phyloP scores from a whole-genome alignment of 2,888 invertebrate species.

The Drosophila infuscata region DNA sequence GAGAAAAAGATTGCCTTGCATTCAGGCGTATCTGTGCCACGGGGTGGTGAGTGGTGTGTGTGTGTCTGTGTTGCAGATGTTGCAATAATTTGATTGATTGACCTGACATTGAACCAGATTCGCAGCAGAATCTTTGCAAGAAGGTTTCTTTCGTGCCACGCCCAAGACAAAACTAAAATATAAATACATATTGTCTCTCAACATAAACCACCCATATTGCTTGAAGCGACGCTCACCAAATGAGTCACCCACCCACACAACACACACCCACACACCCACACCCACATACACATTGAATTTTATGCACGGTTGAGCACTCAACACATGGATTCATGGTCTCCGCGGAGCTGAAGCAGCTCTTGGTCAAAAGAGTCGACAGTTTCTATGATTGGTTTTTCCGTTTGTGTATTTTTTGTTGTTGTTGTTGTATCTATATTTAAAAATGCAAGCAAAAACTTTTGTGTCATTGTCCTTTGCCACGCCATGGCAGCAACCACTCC shows the following conservation, averaged over 20 bases:
- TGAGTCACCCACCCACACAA: slow-evolving; percentile 34
- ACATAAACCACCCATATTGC: slow-evolving; percentile 17
- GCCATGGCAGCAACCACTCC: slow-evolving; percentile 2
- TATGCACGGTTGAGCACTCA: slow-evolving; percentile 39
- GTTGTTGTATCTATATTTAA: slow-evolving; percentile 31
- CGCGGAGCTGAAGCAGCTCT: slow-evolving; percentile 11
- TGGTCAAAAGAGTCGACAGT: slow-evolving; percentile 17
- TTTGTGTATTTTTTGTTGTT: not conserved
- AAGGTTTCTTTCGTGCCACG: slow-evolving; percentile 43
- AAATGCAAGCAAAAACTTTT: slow-evolving; percentile 33
- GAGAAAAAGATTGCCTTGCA: slow-evolving; percentile 37
- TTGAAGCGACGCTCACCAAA: slow-evolving; percentile 10
- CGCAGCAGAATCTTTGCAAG: slow-evolving; percentile 9
- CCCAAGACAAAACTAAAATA: slow-evolving; percentile 24
- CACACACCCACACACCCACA: not conserved
- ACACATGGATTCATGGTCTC: not conserved
- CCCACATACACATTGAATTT: slow-evolving; percentile 15
- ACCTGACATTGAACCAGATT: slow-evolving; percentile 72
- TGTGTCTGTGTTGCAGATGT: slow-evolving; percentile 27
- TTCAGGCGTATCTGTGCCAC: slow-evolving; percentile 31
- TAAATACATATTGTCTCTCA: slow-evolving; percentile 58
- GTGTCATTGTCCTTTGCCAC: slow-evolving; percentile 68
- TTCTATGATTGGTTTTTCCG: slow-evolving; percentile 23
- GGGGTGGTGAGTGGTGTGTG: not conserved
- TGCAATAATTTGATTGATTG: slow-evolving; percentile 51